Evolutionary conservation across 2,888 invertebrate genomes (phyloP).

Genomic region (Galerucella calmariensis): DNA sequence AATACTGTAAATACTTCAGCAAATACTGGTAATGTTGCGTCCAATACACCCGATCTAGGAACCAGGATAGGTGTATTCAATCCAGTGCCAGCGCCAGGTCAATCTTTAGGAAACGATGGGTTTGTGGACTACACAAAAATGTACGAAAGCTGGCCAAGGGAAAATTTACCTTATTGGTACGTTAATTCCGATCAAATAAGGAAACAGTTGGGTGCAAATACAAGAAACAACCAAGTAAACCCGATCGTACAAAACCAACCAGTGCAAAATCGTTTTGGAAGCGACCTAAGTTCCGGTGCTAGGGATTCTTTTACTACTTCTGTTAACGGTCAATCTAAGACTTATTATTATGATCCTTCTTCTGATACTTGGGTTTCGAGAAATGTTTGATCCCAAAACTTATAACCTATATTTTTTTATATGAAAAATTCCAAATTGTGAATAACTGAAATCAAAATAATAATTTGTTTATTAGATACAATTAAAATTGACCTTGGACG

Average conservation of each 20-base stretch:
- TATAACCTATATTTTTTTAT: neutral
- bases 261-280: neutral
- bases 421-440: neutral
- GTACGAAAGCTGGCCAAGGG: neutral
- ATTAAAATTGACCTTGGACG: too few relatives aligned
- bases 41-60: neutral
- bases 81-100: neutral
- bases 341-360: slow-evolving; percentile 16
- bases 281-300: neutral
- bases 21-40: slow-evolving; percentile 40
- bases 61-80: neutral
- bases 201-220: neutral
- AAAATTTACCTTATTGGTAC: slow-evolving; percentile 15
- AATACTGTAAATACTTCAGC: neutral
- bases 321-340: slow-evolving; percentile 12
- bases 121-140: neutral
- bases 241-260: neutral
- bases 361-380: slow-evolving; percentile 15
- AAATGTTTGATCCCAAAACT: too few relatives aligned
- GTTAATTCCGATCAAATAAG: neutral
- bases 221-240: neutral
- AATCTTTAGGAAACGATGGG: neutral
- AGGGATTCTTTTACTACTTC: slow-evolving; percentile 12
- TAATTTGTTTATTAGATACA: too few relatives aligned
- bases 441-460: too few relatives aligned